These are phyloP conservation scores for Dicranocentrus wangi DNA, from an alignment of 2,888 invertebrate genomes.

Conservation along the genomic window DNA sequence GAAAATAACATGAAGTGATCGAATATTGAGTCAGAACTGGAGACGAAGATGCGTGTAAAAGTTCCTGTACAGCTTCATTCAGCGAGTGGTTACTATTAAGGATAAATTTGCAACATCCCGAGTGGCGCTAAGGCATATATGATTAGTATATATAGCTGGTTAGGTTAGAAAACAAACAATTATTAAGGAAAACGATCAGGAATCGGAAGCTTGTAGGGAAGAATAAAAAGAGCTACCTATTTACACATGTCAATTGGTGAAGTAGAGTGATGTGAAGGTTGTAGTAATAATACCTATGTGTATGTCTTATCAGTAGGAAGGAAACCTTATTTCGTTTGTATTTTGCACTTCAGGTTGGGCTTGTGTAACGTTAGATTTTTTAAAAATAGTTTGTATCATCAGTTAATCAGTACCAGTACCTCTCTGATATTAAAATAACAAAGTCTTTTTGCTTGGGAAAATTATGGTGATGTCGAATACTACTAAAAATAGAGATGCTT, in stretches of 20 bases:
- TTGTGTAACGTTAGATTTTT: not conserved
- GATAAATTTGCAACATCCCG: constrained; percentile 38
- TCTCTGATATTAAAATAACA: constrained; percentile 41
- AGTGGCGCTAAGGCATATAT: constrained; percentile 22
- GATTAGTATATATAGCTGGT: not conserved
- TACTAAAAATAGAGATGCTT: not conserved
- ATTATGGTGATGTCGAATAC: constrained; percentile 23
- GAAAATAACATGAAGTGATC: constrained; percentile 49
- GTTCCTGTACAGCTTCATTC: constrained; percentile 24
- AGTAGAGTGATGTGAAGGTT: not conserved
- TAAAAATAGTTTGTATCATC: not conserved
- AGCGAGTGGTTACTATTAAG: not conserved
- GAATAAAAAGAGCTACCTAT: too few species aligned
- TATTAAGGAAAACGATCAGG: constrained; percentile 57
- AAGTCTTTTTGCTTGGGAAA: constrained; percentile 25
- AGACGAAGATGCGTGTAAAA: not conserved
- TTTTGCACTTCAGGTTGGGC: not conserved
- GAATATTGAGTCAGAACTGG: constrained; percentile 39
- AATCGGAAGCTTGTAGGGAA: constrained; percentile 40
- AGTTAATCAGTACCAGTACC: constrained; percentile 39
- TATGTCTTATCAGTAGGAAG: too few species aligned
- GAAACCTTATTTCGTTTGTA: constrained; percentile 15
- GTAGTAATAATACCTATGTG: too few species aligned
- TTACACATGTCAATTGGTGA: too few species aligned
- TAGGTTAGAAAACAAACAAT: not conserved